A percentile compares a stretch with the other conserved stretches of the same genome.
Conservation (phyloP, 2,113 vertebrate species). For the Rhagologus leucostigma region DNA sequence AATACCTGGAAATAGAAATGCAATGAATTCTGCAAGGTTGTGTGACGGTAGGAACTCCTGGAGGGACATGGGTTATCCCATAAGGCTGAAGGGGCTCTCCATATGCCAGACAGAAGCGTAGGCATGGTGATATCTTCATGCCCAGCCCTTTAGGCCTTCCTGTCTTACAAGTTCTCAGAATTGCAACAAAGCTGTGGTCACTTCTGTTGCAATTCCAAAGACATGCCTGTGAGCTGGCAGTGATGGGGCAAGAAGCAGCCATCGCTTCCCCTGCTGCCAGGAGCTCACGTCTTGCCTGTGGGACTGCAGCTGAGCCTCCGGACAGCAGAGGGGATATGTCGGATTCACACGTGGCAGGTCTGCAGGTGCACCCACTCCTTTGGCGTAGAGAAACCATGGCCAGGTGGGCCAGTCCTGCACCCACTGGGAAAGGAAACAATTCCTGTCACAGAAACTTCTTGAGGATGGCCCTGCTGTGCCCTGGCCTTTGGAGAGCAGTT, state of each 20-base stretch:
- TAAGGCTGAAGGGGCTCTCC: background rate
- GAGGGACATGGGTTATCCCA: background rate
- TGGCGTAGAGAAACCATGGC: background rate
- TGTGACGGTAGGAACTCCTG: background rate
- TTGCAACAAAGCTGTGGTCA: background rate
- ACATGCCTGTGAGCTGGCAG: background rate
- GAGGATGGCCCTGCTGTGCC: background rate
- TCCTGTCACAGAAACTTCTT: background rate
- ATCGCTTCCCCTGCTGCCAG: background rate
- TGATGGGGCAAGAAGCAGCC: background rate
- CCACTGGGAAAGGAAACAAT: background rate
- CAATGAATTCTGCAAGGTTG: background rate
- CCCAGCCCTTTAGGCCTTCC: background rate
- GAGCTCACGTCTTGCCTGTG: rapidly evolving
- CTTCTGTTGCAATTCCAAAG: background rate
- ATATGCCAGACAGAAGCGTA: background rate
- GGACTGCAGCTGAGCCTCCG: background rate
- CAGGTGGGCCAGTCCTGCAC: background rate
- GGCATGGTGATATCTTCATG: background rate
- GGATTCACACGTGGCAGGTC: background rate
- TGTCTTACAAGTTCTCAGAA: background rate
- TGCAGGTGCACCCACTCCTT: background rate
- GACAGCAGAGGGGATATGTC: background rate
- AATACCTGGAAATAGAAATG: background rate
- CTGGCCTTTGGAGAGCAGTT: background rate